Evolutionary conservation across 1,140 invertebrate species (phyloP), one percentile per base, ranked within the genome.

Genomic region (Camponotus pennsylvanicus): DNA sequence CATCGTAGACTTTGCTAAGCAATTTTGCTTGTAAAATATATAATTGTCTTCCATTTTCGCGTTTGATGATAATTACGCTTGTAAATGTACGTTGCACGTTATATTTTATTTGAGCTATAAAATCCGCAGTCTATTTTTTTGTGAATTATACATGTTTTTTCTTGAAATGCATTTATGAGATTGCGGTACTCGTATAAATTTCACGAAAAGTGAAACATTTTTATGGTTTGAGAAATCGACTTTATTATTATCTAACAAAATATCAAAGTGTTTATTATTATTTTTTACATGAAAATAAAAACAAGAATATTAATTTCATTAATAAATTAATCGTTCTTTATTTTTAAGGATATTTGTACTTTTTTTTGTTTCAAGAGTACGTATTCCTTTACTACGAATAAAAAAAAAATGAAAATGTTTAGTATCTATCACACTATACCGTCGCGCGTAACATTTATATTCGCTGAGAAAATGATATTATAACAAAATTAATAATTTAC

Each of bases 21-120:
- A 5, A 63, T 73, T 32, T 42, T 61, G 69, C 67, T 82, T 82
- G 40, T 82, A 21, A 82, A 73, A 82, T 73, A 42, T 11, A 80
- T 59, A 71, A 71, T 21, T 59, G 67, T 73, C 69, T 82, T 73
- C 79, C 67, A 82, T 73, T 40, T 52, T 71, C 32, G 79, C 52
- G 78, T 52, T 71, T 82, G 13, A 61, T 27, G 6, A 82, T n/a
- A 27, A 27, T 82, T 71, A 73, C 67, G 67, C 67, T 82, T 82
- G 52, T 61, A 32, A 57, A 70, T 9, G 34, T 42, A 21, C 70
- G n/a, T 13, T 21, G 27, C 18, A 34, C 18, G n/a, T 71, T 45
- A 32, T 7, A 59, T 61, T 59, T 45, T 15, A 32, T 79, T 79
- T 2, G 15, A 71, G 32, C 21, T 55, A 40, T 52, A 57, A 57